Evolutionary conservation across 2,797 vertebrate genomes (phyloP).

Genomic region (Zalophus californianus): DNA sequence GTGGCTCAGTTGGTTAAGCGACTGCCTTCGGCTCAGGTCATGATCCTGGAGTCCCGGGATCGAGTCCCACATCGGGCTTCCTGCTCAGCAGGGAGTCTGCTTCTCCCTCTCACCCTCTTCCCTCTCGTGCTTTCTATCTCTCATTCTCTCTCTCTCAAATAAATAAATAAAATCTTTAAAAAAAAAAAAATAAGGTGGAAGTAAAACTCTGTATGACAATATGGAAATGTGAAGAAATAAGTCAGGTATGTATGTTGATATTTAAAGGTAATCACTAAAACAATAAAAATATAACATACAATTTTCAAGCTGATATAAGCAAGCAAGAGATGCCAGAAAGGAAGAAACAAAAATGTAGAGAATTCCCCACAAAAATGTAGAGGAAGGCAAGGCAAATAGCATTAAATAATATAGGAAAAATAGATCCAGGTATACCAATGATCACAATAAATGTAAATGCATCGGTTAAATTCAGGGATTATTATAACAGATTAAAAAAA

Average conservation of each 20-base stretch:
- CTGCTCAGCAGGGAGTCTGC: too few species aligned
- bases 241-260: not conserved
- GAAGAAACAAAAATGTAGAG: not conserved
- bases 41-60: too few species aligned
- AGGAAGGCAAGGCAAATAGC: not conserved
- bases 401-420: not conserved
- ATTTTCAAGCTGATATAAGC: not conserved
- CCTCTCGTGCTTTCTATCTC: too few species aligned
- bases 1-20: too few species aligned
- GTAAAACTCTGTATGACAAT: not conserved
- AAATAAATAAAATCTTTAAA: too few species aligned
- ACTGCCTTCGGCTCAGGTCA: too few species aligned
- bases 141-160: too few species aligned
- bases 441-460: conserved; percentile 22
- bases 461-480: not conserved
- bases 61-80: too few species aligned
- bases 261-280: not conserved
- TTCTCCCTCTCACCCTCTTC: too few species aligned
- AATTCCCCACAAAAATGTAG: not conserved
- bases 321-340: not conserved
- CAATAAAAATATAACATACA: not conserved
- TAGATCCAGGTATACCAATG: not conserved
- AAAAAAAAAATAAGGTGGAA: not conserved
- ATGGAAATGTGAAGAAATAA: not conserved
- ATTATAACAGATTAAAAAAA: not conserved